These are phyloP conservation scores for Bombus cullumanus DNA, from an alignment of 1,140 invertebrate species.

Conservation along the genomic window DNA sequence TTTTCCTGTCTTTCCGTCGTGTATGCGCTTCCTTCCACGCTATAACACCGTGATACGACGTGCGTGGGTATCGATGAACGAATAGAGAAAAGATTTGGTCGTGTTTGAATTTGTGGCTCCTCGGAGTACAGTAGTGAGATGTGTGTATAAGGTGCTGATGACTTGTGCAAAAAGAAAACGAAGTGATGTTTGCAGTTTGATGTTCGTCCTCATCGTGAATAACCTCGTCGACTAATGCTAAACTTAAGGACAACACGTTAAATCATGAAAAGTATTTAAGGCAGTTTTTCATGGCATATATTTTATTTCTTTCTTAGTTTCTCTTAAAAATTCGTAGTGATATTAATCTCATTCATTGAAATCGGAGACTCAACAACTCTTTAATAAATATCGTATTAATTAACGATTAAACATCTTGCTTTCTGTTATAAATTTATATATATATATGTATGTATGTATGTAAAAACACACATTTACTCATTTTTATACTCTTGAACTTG, in stretches of 20 bases:
- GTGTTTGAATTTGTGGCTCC: not conserved
- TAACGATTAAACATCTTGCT: too few species aligned
- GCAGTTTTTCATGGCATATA: too few species aligned
- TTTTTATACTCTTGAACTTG: not conserved
- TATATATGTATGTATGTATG: too few species aligned
- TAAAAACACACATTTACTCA: not conserved
- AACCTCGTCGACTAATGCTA: not conserved
- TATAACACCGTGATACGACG: too few species aligned
- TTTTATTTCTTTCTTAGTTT: too few species aligned
- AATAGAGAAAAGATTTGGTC: not conserved
- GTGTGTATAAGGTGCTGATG: not conserved
- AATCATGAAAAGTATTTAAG: too few species aligned
- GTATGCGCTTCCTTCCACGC: not conserved
- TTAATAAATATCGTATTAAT: too few species aligned
- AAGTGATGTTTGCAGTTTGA: not conserved
- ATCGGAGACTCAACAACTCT: too few species aligned
- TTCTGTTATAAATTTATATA: too few species aligned
- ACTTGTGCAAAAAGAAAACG: not conserved
- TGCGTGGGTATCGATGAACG: not conserved
- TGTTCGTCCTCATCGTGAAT: not conserved
- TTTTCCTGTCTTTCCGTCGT: not conserved
- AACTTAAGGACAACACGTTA: not conserved
- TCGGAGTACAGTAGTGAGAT: not conserved
- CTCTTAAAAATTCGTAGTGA: too few species aligned
- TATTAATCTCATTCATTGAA: too few species aligned